A percentile compares a stretch with the other conserved stretches of the same genome.
phyloP scores from a whole-genome alignment of 2,888 invertebrate genomes.

The Euspilapteryx auroguttella region DNA sequence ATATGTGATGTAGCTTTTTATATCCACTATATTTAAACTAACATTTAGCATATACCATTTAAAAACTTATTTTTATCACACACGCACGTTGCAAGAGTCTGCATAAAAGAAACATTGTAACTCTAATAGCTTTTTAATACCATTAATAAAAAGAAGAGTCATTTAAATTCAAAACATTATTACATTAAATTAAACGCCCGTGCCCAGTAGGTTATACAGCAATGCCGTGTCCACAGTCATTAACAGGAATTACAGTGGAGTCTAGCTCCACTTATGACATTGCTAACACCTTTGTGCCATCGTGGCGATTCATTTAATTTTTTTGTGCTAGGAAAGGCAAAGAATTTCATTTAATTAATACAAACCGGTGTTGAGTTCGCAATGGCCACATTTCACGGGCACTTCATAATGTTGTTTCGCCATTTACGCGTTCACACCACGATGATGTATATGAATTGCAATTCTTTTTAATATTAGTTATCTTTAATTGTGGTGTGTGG shows the following conservation, averaged over 20 bases:
- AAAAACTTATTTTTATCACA: too few relatives aligned
- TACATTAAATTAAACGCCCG: conserved; percentile 1
- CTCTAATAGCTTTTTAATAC: too few relatives aligned
- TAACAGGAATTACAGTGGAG: conserved; percentile 10
- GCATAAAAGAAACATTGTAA: too few relatives aligned
- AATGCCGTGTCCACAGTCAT: conserved; percentile 2
- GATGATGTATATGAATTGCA: too few relatives aligned
- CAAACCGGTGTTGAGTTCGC: conserved; percentile 12
- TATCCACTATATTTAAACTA: too few relatives aligned
- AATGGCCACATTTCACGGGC: conserved; percentile 2
- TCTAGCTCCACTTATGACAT: conserved; percentile 36
- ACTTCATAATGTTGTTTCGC: conserved; percentile 8
- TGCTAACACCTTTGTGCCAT: conserved; percentile 41
- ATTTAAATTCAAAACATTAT: conserved; percentile 1
- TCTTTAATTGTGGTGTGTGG: not conserved
- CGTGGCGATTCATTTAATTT: conserved; percentile 25
- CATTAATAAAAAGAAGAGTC: not conserved
- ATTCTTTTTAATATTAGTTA: too few relatives aligned
- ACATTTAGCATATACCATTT: too few relatives aligned
- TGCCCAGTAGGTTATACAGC: not conserved
- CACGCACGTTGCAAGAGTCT: too few relatives aligned
- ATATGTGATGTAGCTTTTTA: too few relatives aligned
- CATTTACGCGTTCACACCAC: conserved; percentile 6
- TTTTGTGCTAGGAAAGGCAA: conserved; percentile 29
- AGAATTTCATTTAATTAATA: conserved; percentile 46